phyloP scores from a whole-genome alignment of 1,140 invertebrate genomes.

The Drosophila kepulauana region DNA sequence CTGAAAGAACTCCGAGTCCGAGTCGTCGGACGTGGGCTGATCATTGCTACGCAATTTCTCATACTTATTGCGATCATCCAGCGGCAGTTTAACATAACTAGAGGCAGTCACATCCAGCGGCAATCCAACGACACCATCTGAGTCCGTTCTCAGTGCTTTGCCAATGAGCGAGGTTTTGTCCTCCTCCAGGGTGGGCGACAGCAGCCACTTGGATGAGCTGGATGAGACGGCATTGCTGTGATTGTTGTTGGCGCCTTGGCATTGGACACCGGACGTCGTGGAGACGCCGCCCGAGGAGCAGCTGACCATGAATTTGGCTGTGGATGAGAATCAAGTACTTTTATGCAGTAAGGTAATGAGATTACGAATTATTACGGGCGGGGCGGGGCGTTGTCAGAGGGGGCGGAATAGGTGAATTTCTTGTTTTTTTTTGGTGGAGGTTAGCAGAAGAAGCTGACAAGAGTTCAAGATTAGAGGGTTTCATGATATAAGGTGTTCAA shows the following conservation, averaged over 20 bases:
- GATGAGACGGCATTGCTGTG: conserved; percentile 57
- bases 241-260: conserved; percentile 10
- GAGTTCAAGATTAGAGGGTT: conserved; percentile 1
- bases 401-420: conserved; percentile 1
- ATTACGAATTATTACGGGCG: conserved; percentile 62
- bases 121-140: conserved; percentile 48
- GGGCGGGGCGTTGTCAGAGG: not conserved
- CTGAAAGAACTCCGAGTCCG: conserved; percentile 84
- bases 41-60: conserved; percentile 90
- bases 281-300: conserved; percentile 50
- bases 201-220: conserved; percentile 81
- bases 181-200: conserved; percentile 83
- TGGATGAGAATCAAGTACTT: conserved; percentile 84
- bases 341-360: conserved; percentile 84
- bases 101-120: conserved; percentile 9
- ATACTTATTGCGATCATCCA: conserved; percentile 92
- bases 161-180: conserved; percentile 82
- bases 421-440: not conserved
- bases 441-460: conserved; percentile 9
- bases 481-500: not conserved
- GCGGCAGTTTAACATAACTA: conserved; percentile 87
- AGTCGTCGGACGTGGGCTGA: conserved; percentile 87
- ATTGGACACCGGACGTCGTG: conserved; percentile 43
- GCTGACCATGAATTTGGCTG: conserved; percentile 81
- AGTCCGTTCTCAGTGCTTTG: conserved; percentile 71